Evolutionary conservation across 2,888 invertebrate genomes (phyloP).

Genomic region (Pollenia griseotomentosa): DNA sequence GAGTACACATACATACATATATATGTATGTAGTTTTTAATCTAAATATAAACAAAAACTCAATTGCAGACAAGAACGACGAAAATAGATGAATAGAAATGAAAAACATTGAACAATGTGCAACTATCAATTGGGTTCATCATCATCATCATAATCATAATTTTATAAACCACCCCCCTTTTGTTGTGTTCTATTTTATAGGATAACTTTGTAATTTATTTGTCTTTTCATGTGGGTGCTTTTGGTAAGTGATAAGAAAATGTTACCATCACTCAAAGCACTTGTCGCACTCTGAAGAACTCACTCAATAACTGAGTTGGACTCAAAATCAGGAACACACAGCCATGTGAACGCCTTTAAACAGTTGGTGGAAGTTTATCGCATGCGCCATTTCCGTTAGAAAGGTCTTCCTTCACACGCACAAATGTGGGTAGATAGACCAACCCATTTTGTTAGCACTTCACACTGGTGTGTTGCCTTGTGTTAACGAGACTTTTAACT

Average conservation of each 20-base stretch:
- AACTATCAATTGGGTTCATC: constrained; percentile 62
- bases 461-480: constrained; percentile 25
- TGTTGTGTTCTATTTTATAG: constrained; percentile 4
- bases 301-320: constrained; percentile 68
- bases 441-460: constrained; percentile 69
- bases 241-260: constrained; percentile 67
- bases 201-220: constrained; percentile 20
- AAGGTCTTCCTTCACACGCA: constrained; percentile 60
- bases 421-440: constrained; percentile 74
- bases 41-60: constrained; percentile 68
- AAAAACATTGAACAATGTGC: constrained; percentile 52
- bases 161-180: constrained; percentile 35
- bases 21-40: constrained; percentile 59
- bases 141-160: constrained; percentile 25
- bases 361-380: constrained; percentile 44
- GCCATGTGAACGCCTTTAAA: constrained; percentile 55
- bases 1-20: constrained; percentile 8
- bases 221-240: constrained; percentile 68
- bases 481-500: constrained; percentile 44
- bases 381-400: constrained; percentile 72
- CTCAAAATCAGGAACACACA: constrained; percentile 20
- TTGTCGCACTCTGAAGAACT: constrained; percentile 28
- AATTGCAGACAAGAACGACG: constrained; percentile 56
- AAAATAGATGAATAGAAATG: constrained; percentile 39
- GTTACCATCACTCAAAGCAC: constrained; percentile 75